A percentile compares a stretch with the other conserved stretches of the same genome.
Evolutionary conservation across 2,113 vertebrate genomes (phyloP).

Genomic region (Myrmecobius fasciatus): DNA sequence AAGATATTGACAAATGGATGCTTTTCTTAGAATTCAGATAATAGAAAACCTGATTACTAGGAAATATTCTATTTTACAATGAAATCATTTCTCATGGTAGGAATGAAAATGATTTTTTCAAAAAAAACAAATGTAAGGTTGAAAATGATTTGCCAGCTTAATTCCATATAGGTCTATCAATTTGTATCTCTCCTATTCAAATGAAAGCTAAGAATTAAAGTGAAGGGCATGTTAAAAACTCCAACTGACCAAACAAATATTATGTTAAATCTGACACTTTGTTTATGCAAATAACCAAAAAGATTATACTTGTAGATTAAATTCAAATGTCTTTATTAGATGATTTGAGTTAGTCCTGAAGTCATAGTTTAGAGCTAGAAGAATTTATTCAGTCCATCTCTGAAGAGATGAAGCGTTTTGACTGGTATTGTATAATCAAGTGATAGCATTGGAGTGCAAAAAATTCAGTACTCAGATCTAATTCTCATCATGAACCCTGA

Average conservation of each 20-base stretch:
- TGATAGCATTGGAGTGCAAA: background rate
- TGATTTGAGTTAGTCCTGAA: background rate
- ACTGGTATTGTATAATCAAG: background rate
- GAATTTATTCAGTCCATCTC: background rate
- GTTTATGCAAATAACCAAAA: background rate
- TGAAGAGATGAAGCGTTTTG: background rate
- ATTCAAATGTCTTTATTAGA: background rate
- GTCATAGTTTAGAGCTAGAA: background rate
- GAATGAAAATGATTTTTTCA: background rate
- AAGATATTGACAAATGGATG: background rate
- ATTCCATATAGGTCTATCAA: background rate
- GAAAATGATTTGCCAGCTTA: background rate
- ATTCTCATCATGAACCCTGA: background rate
- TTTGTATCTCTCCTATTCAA: background rate
- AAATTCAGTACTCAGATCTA: background rate
- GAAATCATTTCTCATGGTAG: conserved; percentile 27
- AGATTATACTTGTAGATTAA: background rate
- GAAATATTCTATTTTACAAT: background rate
- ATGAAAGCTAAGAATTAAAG: background rate
- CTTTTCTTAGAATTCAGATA: background rate
- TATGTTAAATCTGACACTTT: background rate
- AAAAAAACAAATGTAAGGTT: background rate
- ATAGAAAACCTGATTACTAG: background rate
- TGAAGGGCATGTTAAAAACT: background rate
- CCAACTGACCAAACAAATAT: background rate